Base-by-base conservation (phyloP, 2,113 vertebrate genomes). In the Otus sunia region DNA sequence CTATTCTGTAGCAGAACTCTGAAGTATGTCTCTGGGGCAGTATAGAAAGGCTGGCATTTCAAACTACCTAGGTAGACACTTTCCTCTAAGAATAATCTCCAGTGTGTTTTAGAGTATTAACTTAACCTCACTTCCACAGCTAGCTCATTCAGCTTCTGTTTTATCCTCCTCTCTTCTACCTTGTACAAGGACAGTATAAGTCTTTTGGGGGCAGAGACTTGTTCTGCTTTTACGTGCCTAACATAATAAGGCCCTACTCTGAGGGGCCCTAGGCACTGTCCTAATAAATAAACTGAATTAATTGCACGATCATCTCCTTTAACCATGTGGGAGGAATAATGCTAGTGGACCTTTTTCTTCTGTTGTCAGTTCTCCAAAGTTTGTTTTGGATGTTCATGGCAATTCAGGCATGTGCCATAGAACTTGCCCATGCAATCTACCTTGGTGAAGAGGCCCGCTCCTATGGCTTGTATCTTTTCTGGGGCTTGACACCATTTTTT, bases 231-330 rank as follows among this genome's bases (percentile, higher is more conserved):
- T 69, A 60, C 8, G 12, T 91, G 68, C 58, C 58, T 85, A 91
- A 60, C 15, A 63, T 68, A 87, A 72, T 53, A 84, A 59, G 43
- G 76, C 86, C 79, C 79, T 41, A 67, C 56, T 49, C 73, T 45
- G 71, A 92, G 80, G 71, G 62, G 60, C 77, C 60, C 43, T 75
- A 94, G 87, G 66, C 73, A 56, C 34, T 72, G 47, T 68, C 56
- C 80, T 81, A 85, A 95, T 78, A 94, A 96, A 95, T 73, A 79
- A 53, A 10, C 18, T 77, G 32, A 96, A 92, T 80, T 90, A 93
- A 79, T 90, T 79, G 50, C 50, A 79, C 0, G 13, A 88, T 95
- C 64, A 50, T 58, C 45, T 87, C 49, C 66, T 95, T 84, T 72
- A 95, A 60, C 36, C 25, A 30, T 37, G 81, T 75, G 73, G 92